phyloP scores from a whole-genome alignment of 2,113 vertebrate genomes.

The Bothrops jararaca region DNA sequence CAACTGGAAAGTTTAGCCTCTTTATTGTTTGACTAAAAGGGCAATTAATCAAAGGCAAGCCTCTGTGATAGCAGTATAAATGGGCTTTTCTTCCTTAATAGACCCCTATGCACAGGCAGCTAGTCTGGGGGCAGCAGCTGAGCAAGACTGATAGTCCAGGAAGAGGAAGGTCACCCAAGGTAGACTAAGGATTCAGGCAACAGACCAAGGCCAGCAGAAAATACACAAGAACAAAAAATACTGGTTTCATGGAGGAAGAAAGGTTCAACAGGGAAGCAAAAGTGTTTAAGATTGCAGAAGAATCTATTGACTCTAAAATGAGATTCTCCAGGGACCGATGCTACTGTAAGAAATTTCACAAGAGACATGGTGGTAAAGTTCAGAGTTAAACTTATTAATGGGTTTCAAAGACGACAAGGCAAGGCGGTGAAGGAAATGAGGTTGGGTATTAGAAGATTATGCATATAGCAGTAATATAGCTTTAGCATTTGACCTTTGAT shows the following conservation, averaged over 20 bases:
- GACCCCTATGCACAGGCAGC: neutral
- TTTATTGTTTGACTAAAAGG: slow-evolving; percentile 26
- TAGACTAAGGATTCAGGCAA: neutral
- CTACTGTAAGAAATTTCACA: neutral
- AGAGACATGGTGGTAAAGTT: neutral
- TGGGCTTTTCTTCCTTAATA: neutral
- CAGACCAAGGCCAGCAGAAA: neutral
- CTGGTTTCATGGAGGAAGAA: neutral
- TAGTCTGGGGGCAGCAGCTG: neutral
- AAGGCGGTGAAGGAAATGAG: neutral
- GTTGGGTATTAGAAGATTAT: neutral
- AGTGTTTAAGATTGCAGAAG: neutral
- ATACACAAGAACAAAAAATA: neutral
- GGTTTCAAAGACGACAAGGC: neutral
- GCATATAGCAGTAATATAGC: neutral
- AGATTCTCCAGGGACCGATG: neutral
- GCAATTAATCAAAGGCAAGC: slow-evolving; percentile 30
- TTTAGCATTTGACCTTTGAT: neutral
- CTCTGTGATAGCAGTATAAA: neutral
- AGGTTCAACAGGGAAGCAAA: neutral
- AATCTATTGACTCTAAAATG: neutral
- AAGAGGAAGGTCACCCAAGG: neutral
- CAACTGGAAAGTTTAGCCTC: slow-evolving; percentile 29
- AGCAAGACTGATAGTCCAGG: neutral
- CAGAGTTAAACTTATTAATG: neutral